Base-by-base conservation (phyloP, 2,113 vertebrate genomes). In the Riparia riparia region DNA sequence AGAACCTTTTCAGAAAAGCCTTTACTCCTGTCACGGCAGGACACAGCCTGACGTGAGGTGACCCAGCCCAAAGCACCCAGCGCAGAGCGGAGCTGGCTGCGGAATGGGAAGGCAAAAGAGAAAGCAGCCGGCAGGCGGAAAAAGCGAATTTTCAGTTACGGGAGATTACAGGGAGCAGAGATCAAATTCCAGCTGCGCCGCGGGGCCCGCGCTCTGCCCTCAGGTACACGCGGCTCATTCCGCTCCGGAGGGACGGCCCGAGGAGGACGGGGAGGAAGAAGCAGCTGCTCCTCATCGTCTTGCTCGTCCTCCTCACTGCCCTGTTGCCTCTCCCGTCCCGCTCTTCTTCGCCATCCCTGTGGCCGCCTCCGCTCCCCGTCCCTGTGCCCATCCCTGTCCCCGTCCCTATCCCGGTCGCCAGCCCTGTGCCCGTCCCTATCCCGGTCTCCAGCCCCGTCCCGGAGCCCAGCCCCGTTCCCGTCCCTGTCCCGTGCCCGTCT, bases 81-180 rank as follows among this genome's bases (percentile, higher is more conserved):
- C 45, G 74, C 92, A 14, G 66, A 83, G 63, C 57, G 82, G 61
- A 80, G 79, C 32, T 9, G 79, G 71, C 91, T 82, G 91, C 25
- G 65, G 79, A 28, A 64, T 6, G 82, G 88, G 37, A 57, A 77
- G 8, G 82, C 84, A 29, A 82, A 85, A 91, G 73, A 39, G 87
- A 90, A 89, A 81, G 85, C 90, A 31, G 81, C 8, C 42, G 85
- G 69, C 82, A 79, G 94, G 42, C 73, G 78, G 91, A 42, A 88
- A 92, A 81, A 22, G 53, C 53, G 76, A 66, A 44, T 86, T 92
- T 86, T 87, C 82, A 49, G 79, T 72, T 66, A 70, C 61, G 24
- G 76, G 82, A 76, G 95, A 82, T 86, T 64, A 73, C 71, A 81
- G 91, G n/a, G 91, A 89, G 83, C 93, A 93, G 95, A 77, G 93